phyloP scores from a whole-genome alignment of 1,140 invertebrate species.

The Tetramorium alpestre region DNA sequence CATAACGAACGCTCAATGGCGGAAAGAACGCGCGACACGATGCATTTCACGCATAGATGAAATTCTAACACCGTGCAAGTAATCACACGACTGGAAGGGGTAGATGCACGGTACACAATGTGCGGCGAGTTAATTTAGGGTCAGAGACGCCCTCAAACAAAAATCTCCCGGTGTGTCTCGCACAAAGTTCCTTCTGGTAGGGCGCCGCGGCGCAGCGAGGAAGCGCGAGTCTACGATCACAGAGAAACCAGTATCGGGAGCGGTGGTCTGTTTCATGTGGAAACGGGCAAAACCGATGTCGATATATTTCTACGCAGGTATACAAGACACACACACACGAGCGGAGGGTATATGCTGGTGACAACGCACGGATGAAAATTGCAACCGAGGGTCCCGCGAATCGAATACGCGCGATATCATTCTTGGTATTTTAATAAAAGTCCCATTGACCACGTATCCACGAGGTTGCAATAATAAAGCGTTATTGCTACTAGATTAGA shows the following conservation, averaged over 20 bases:
- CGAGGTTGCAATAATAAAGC: conserved; percentile 60
- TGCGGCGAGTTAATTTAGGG: conserved; percentile 52
- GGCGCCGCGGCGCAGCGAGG: not conserved
- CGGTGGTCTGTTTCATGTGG: conserved; percentile 70
- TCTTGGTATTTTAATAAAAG: conserved; percentile 72
- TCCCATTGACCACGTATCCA: conserved; percentile 63
- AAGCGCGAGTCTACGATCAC: conserved; percentile 40
- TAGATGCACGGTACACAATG: conserved; percentile 17
- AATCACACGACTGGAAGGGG: not conserved
- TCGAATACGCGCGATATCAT: conserved; percentile 45
- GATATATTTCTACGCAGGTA: conserved; percentile 22
- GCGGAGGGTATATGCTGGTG: not conserved
- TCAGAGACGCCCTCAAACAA: conserved; percentile 17
- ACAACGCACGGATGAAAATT: not conserved
- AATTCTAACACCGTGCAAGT: conserved; percentile 23
- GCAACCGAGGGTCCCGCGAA: not conserved
- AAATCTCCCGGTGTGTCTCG: conserved; percentile 29
- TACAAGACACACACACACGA: not conserved
- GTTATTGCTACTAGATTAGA: conserved; percentile 60
- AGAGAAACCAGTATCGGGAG: conserved; percentile 55
- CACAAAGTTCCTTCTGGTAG: conserved; percentile 20
- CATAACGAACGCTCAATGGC: not conserved
- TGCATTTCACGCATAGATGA: not conserved
- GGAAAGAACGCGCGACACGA: not conserved
- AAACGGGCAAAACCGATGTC: conserved; percentile 49